phyloP scores from a whole-genome alignment of 2,888 invertebrate genomes.

The Poecilobothrus nobilitatus region DNA sequence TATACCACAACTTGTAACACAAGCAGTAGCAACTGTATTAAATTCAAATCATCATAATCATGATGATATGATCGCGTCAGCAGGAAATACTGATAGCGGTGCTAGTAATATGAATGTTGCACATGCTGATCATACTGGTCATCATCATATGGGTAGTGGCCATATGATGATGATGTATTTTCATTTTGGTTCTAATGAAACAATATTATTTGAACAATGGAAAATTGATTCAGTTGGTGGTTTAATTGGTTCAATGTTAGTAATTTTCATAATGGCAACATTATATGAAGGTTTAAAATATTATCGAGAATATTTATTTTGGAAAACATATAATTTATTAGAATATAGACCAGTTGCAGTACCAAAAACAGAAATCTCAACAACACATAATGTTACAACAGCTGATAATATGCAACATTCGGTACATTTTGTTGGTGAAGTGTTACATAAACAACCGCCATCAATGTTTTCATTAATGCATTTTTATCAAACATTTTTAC shows the following conservation, averaged over 20 bases:
- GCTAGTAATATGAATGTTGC: constrained; percentile 22
- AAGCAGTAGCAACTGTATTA: constrained; percentile 14
- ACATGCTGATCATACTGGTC: constrained; percentile 23
- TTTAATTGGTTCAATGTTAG: constrained; percentile 81
- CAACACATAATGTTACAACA: constrained; percentile 57
- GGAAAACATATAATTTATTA: constrained; percentile 76
- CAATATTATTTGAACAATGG: constrained; percentile 77
- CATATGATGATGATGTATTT: constrained; percentile 51
- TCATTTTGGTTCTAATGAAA: constrained; percentile 67
- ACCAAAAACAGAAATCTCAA: constrained; percentile 55
- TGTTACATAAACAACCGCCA: constrained; percentile 65
- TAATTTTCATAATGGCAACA: constrained; percentile 84
- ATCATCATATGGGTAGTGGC: constrained; percentile 35
- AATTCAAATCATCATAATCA: constrained; percentile 22
- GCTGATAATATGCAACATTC: constrained; percentile 34
- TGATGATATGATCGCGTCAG: constrained; percentile 22
- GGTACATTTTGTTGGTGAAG: constrained; percentile 66
- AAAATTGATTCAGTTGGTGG: constrained; percentile 63
- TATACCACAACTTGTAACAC: background rate
- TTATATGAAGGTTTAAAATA: constrained; percentile 81
- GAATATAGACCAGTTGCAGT: constrained; percentile 80
- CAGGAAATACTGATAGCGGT: constrained; percentile 19
- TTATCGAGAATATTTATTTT: constrained; percentile 69
- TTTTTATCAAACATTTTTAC: constrained; percentile 76
- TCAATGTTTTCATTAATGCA: constrained; percentile 78